phyloP scores from a whole-genome alignment of 2,888 invertebrate species.

The Busseola fusca region DNA sequence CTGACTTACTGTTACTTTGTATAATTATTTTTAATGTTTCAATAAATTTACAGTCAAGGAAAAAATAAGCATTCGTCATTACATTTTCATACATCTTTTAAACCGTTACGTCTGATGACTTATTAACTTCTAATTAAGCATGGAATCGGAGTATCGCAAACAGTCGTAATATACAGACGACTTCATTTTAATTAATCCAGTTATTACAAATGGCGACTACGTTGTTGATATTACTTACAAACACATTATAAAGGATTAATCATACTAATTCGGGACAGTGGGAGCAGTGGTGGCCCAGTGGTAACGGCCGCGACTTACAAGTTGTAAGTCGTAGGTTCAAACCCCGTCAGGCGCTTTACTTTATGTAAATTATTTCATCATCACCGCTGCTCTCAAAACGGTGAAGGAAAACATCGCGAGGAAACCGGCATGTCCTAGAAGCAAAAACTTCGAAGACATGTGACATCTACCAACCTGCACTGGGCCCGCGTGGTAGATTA shows the following conservation, averaged over 20 bases:
- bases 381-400: too few relatives aligned
- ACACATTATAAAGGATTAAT: not conserved
- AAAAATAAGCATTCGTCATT: conserved; percentile 1
- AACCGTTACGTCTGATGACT: conserved; percentile 39
- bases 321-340: too few relatives aligned
- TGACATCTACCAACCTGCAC: too few relatives aligned
- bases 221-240: conserved; percentile 20
- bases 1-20: not conserved
- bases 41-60: not conserved
- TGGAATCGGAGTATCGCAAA: conserved; percentile 39
- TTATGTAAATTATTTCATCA: too few relatives aligned
- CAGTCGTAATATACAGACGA: conserved; percentile 41
- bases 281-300: too few relatives aligned
- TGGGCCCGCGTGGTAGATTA: too few relatives aligned
- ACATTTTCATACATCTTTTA: conserved; percentile 19
- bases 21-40: conserved; percentile 6
- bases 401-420: too few relatives aligned
- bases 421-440: too few relatives aligned
- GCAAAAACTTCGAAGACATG: too few relatives aligned
- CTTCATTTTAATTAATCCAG: conserved; percentile 30
- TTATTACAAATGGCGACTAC: conserved; percentile 27
- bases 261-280: not conserved
- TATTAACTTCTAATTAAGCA: conserved; percentile 43
- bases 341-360: too few relatives aligned
- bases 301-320: too few relatives aligned